Conservation (phyloP, 1,140 invertebrate genomes). For the Trachymyrmex septentrionalis region DNA sequence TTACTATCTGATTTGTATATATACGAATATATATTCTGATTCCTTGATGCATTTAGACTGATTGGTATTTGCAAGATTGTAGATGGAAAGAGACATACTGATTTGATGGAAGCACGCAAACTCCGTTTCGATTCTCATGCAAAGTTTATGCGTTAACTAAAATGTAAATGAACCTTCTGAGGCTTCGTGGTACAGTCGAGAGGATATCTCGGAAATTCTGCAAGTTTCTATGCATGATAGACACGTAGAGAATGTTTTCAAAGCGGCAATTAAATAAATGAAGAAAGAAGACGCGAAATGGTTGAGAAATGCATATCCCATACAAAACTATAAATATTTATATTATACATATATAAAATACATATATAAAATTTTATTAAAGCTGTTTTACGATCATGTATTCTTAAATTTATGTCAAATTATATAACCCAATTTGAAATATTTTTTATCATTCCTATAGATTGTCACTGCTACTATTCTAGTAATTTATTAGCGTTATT, state of each 20-base stretch:
- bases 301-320: neutral
- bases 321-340: neutral
- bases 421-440: no score
- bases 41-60: slow-evolving; percentile 16
- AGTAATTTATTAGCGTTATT: no score
- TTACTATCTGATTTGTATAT: slow-evolving; percentile 20
- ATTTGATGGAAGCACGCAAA: slow-evolving; percentile 51
- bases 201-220: slow-evolving; percentile 52
- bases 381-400: neutral
- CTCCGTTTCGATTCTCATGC: slow-evolving; percentile 60
- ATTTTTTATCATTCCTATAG: no score
- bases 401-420: no score
- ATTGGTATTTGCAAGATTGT: slow-evolving; percentile 49
- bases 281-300: neutral
- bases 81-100: slow-evolving; percentile 39
- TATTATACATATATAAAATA: neutral
- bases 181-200: slow-evolving; percentile 38
- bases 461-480: no score
- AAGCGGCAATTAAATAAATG: slow-evolving; percentile 44
- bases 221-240: slow-evolving; percentile 50
- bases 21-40: neutral
- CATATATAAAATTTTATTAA: neutral
- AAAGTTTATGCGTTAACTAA: slow-evolving; percentile 65
- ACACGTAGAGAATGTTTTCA: slow-evolving; percentile 23
- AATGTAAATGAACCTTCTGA: slow-evolving; percentile 62